phyloP scores from a whole-genome alignment of 2,113 vertebrate species.

The Corythoichthys intestinalis region DNA sequence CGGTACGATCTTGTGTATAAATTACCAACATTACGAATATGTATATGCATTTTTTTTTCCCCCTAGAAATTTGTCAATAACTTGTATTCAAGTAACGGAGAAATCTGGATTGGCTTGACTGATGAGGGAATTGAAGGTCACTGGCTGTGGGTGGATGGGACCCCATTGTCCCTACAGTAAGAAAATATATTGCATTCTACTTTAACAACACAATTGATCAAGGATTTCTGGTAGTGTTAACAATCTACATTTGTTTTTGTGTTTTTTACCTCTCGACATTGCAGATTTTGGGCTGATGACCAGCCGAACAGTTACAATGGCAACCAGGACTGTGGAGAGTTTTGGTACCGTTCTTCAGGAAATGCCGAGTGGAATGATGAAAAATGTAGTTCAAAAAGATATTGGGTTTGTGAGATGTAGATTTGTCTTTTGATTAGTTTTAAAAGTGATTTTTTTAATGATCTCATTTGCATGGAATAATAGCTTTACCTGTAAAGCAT shows the following conservation, averaged over 20 bases:
- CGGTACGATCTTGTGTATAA: background rate
- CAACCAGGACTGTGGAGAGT: slow-evolving; percentile 63
- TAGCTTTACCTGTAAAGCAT: background rate
- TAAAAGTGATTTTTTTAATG: background rate
- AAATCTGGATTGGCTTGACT: slow-evolving; percentile 61
- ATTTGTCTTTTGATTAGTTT: background rate
- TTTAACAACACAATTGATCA: background rate
- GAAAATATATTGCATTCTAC: background rate
- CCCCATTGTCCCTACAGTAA: slow-evolving; percentile 32
- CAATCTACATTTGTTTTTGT: background rate
- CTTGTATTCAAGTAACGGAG: slow-evolving; percentile 31
- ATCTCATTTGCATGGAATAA: background rate
- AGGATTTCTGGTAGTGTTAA: background rate
- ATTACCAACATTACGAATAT: background rate
- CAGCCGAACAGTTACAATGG: slow-evolving; percentile 60
- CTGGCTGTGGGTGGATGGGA: slow-evolving; percentile 60
- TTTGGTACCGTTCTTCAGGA: slow-evolving; percentile 30
- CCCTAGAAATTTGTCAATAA: slow-evolving; percentile 44
- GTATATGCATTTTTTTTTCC: background rate
- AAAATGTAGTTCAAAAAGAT: slow-evolving; percentile 29
- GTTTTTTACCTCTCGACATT: too few relatives aligned
- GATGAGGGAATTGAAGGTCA: slow-evolving; percentile 47
- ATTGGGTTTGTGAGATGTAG: slow-evolving; percentile 57
- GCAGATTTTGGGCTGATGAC: slow-evolving; percentile 51
- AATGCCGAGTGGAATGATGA: slow-evolving; percentile 54